phyloP scores from a whole-genome alignment of 2,113 vertebrate species.

The Odocoileus virginianus region DNA sequence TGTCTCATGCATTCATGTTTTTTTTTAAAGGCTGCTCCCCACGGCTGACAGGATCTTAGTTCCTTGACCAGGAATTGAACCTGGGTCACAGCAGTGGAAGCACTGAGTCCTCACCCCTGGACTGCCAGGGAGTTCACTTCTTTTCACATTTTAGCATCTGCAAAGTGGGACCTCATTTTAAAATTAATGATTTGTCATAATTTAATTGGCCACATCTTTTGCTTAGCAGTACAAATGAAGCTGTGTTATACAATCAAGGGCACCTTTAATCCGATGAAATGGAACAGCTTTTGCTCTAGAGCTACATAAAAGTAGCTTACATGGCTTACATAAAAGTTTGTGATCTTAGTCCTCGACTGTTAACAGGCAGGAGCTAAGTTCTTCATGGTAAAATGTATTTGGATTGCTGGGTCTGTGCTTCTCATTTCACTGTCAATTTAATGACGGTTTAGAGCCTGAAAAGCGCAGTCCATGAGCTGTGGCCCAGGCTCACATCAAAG shows the following conservation, averaged over 20 bases:
- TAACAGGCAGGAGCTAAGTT: not conserved
- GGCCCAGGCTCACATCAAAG: not conserved
- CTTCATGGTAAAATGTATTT: not conserved
- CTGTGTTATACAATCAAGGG: not conserved
- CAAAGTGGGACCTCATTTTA: not conserved
- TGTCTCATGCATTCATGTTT: no score
- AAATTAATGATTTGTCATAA: not conserved
- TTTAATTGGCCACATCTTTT: not conserved
- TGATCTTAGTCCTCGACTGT: not conserved
- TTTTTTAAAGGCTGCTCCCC: not conserved
- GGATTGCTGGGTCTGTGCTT: not conserved
- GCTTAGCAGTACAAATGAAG: not conserved
- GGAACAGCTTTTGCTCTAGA: not conserved
- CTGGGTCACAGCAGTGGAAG: not conserved
- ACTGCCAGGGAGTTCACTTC: not conserved
- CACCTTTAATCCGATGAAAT: not conserved
- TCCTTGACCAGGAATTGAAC: not conserved
- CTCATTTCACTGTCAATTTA: not conserved
- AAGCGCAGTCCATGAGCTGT: not conserved
- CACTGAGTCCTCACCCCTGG: not conserved
- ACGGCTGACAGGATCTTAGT: not conserved
- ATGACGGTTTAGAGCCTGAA: not conserved
- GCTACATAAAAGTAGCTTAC: not conserved
- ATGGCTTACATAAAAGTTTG: not conserved
- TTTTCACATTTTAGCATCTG: constrained; percentile 2